Percentiles rank a stretch among this genome's conserved stretches.
These are phyloP conservation scores for Platichthys flesus DNA, from an alignment of 2,113 vertebrate genomes.

Conservation along the genomic window DNA sequence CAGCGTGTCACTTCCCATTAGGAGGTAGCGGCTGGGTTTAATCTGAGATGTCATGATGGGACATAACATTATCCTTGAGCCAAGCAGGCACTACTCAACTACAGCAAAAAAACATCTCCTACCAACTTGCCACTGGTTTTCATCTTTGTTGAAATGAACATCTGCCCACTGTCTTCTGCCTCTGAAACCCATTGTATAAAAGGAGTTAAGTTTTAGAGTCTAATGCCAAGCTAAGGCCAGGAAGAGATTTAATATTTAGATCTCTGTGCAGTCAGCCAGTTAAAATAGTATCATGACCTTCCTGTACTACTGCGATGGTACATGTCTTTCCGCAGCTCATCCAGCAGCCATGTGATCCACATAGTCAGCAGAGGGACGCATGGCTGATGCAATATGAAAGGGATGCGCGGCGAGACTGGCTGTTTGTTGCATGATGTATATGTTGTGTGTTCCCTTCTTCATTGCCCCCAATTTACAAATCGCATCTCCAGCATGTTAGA, in stretches of 20 bases:
- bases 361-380: slow-evolving; percentile 40
- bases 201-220: slow-evolving; percentile 30
- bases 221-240: slow-evolving; percentile 50
- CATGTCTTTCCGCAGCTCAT: slow-evolving; percentile 49
- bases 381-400: slow-evolving; percentile 61
- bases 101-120: slow-evolving; percentile 44
- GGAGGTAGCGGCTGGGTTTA: slow-evolving; percentile 52
- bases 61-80: slow-evolving; percentile 72
- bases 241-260: slow-evolving; percentile 66
- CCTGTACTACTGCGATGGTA: slow-evolving; percentile 46
- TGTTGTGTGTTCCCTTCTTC: not conserved
- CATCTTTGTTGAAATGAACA: slow-evolving; percentile 42
- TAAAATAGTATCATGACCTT: slow-evolving; percentile 58
- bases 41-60: slow-evolving; percentile 64
- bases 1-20: slow-evolving; percentile 73
- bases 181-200: slow-evolving; percentile 12
- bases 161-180: slow-evolving; percentile 27
- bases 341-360: slow-evolving; percentile 32
- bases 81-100: slow-evolving; percentile 41
- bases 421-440: slow-evolving; percentile 39
- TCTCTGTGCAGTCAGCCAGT: slow-evolving; percentile 63
- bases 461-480: slow-evolving; percentile 23
- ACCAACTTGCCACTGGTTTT: slow-evolving; percentile 44
- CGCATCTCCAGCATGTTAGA: slow-evolving; percentile 21
- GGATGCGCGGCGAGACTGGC: slow-evolving; percentile 16